phyloP scores from a whole-genome alignment of 2,888 invertebrate species.

The Nemapogon koenigi region DNA sequence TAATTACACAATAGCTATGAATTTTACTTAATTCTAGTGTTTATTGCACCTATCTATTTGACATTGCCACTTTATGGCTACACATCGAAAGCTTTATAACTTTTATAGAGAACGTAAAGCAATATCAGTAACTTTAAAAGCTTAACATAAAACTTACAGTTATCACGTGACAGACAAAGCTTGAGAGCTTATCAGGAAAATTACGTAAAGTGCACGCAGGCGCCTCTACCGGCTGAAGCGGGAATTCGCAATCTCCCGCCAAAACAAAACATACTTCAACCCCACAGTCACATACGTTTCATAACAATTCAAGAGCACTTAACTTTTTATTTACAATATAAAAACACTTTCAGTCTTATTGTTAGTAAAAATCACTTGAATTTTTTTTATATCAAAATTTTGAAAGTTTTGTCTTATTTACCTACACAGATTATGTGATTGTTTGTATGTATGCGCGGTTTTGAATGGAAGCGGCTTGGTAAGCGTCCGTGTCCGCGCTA shows the following conservation, averaged over 20 bases:
- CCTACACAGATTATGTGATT: constrained; percentile 20
- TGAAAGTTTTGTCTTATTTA: constrained; percentile 1
- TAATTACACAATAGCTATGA: no score
- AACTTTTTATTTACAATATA: constrained; percentile 3
- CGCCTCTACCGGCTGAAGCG: constrained; percentile 26
- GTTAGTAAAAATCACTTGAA: not conserved
- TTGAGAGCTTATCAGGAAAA: constrained; percentile 35
- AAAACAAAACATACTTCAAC: constrained; percentile 22
- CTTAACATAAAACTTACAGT: constrained; percentile 40
- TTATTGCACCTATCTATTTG: no score
- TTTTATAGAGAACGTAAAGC: no score
- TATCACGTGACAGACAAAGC: constrained; percentile 53
- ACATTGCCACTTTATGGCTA: no score
- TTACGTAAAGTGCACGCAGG: constrained; percentile 36
- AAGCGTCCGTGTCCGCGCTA: constrained; percentile 45
- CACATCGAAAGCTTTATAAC: no score
- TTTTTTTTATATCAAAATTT: not conserved
- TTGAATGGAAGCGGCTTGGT: constrained; percentile 20
- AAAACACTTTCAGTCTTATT: constrained; percentile 1
- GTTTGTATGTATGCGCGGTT: constrained; percentile 29
- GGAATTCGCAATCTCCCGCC: constrained; percentile 40
- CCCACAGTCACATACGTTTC: constrained; percentile 1
- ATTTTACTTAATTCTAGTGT: no score
- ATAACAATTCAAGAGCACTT: not conserved
- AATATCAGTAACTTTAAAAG: not conserved